Evolutionary conservation across 2,113 vertebrate genomes (phyloP).

Genomic region (Spilogale gracilis): DNA sequence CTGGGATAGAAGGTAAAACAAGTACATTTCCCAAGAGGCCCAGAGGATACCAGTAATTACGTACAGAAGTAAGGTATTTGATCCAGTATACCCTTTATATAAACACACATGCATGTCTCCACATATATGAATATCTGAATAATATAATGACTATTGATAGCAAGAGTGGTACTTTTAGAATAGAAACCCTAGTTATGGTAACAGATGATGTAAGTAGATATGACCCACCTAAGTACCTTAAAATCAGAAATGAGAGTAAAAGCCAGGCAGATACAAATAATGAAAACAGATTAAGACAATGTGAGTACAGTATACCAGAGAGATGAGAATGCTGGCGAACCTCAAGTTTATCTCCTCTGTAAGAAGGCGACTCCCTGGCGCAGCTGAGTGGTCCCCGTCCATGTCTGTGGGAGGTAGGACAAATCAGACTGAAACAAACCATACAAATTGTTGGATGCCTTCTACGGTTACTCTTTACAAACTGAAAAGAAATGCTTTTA

Average conservation of each 20-base stretch:
- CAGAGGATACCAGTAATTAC: background rate
- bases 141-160: background rate
- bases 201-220: background rate
- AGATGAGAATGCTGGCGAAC: background rate
- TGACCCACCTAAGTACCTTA: background rate
- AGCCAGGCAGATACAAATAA: background rate
- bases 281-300: conserved; percentile 32
- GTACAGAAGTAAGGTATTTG: background rate
- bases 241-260: background rate
- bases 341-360: background rate
- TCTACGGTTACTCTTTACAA: background rate
- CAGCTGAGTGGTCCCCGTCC: background rate
- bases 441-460: background rate
- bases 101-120: background rate
- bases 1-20: background rate
- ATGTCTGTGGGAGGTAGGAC: background rate
- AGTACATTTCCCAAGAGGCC: background rate
- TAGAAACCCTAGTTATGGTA: background rate
- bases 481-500: background rate
- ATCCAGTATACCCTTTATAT: background rate
- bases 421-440: background rate
- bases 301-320: background rate
- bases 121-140: background rate
- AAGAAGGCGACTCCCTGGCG: background rate
- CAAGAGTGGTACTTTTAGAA: background rate